These are phyloP conservation scores for Yoshiicerus persimilis DNA, from an alignment of 1,140 invertebrate genomes.

Conservation along the genomic window DNA sequence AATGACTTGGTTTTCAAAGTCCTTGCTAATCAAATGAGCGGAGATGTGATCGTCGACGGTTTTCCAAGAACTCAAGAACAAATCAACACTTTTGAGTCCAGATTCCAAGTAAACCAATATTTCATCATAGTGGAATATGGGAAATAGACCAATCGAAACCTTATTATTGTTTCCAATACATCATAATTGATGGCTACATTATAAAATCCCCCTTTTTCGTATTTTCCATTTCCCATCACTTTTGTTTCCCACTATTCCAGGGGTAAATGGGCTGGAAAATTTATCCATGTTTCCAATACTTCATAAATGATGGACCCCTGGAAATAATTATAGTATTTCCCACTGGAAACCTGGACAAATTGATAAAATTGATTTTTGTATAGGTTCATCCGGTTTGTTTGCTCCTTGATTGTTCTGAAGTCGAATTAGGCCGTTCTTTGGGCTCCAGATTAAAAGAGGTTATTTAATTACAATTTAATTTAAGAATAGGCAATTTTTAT, in stretches of 20 bases:
- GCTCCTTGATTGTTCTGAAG: slow-evolving; percentile 79
- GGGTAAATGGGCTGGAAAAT: no score
- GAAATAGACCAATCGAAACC: neutral
- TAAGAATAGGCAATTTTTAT: no score
- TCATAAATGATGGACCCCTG: no score
- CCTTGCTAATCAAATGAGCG: slow-evolving; percentile 51
- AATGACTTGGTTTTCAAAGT: slow-evolving; percentile 36
- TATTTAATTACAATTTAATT: neutral
- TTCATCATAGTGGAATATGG: neutral
- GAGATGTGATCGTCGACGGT: slow-evolving; percentile 79
- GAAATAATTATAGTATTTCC: no score
- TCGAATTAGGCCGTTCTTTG: slow-evolving; percentile 69
- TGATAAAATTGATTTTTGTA: no score
- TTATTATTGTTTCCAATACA: no score
- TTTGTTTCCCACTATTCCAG: no score
- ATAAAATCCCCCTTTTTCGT: no score
- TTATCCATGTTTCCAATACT: no score
- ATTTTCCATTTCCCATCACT: no score
- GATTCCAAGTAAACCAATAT: slow-evolving; percentile 61
- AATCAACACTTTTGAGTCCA: slow-evolving; percentile 77
- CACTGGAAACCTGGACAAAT: no score
- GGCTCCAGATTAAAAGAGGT: slow-evolving; percentile 43
- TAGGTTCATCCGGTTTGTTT: slow-evolving; percentile 65
- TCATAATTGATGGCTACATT: no score
- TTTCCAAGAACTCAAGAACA: slow-evolving; percentile 85